These are phyloP conservation scores for Zaprionus gabonicus DNA, from an alignment of 1,140 invertebrate genomes.

Conservation along the genomic window DNA sequence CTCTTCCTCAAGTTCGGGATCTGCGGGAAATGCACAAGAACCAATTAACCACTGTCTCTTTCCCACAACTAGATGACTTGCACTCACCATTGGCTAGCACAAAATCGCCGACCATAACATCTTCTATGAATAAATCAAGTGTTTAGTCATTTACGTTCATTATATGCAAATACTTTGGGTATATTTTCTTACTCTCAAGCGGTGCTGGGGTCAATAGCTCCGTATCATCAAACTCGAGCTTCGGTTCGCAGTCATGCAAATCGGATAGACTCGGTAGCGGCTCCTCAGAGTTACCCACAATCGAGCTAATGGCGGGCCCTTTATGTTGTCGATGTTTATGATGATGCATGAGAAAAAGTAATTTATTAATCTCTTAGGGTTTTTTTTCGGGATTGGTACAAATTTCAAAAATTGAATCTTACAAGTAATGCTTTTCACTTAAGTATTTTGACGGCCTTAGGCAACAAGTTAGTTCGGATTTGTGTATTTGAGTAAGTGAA, in stretches of 20 bases:
- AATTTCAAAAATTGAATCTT: conserved; percentile 79
- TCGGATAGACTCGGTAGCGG: conserved; percentile 95
- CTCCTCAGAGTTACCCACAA: conserved; percentile 89
- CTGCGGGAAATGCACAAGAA: conserved; percentile 32
- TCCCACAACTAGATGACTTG: neutral
- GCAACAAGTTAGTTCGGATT: conserved; percentile 81
- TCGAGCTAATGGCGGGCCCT: conserved; percentile 82
- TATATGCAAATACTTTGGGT: conserved; percentile 22
- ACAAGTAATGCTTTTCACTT: conserved; percentile 75
- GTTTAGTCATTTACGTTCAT: conserved; percentile 37
- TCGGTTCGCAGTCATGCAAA: conserved; percentile 96
- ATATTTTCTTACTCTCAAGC: conserved; percentile 69
- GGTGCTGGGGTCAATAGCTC: conserved; percentile 86
- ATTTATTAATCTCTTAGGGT: conserved; percentile 76
- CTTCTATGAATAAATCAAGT: conserved; percentile 62
- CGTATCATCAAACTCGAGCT: conserved; percentile 97
- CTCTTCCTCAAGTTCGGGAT: conserved; percentile 64
- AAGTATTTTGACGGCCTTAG: conserved; percentile 82
- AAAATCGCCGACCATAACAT: conserved; percentile 84
- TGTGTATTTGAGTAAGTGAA: conserved; percentile 77
- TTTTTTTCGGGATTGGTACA: conserved; percentile 45
- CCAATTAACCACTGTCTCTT: neutral
- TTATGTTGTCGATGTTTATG: conserved; percentile 11
- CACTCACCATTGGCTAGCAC: conserved; percentile 76
- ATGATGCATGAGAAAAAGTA: conserved; percentile 39